Evolutionary conservation across 2,888 invertebrate species (phyloP).

Genomic region (Nomada fabriciana): DNA sequence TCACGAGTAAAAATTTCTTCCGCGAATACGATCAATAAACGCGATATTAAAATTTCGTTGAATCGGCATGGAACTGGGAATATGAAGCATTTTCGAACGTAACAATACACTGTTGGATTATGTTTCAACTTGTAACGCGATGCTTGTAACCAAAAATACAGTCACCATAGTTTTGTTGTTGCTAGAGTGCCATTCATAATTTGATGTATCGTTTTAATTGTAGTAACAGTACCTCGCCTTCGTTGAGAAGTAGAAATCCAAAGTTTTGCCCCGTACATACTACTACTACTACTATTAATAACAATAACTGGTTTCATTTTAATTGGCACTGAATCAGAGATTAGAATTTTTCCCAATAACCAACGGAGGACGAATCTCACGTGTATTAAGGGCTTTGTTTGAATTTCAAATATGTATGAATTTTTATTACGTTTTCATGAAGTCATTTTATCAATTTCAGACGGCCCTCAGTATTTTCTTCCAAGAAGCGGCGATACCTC

Average conservation of each 20-base stretch:
- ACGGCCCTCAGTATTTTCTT: constrained; percentile 97
- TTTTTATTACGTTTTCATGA: background rate
- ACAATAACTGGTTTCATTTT: too few species aligned
- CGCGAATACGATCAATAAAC: background rate
- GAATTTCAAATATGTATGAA: background rate
- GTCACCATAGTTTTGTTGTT: background rate
- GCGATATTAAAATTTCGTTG: constrained; percentile 11
- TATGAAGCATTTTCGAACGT: constrained; percentile 4
- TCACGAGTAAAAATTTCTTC: background rate
- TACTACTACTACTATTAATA: too few species aligned
- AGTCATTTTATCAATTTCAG: constrained; percentile 85
- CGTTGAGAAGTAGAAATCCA: background rate
- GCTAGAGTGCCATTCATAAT: background rate
- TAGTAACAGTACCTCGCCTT: background rate
- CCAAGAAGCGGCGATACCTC: constrained; percentile 95
- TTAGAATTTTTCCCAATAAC: too few species aligned
- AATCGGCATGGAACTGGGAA: background rate
- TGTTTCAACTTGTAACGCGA: constrained; percentile 28
- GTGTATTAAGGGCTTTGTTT: background rate
- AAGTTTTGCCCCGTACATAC: too few species aligned
- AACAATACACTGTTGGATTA: constrained; percentile 14
- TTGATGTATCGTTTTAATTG: background rate
- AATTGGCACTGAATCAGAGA: too few species aligned
- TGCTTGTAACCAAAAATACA: background rate
- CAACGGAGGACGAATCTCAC: too few species aligned